phyloP scores from a whole-genome alignment of 2,888 invertebrate genomes.

The Drosophila robusta region DNA sequence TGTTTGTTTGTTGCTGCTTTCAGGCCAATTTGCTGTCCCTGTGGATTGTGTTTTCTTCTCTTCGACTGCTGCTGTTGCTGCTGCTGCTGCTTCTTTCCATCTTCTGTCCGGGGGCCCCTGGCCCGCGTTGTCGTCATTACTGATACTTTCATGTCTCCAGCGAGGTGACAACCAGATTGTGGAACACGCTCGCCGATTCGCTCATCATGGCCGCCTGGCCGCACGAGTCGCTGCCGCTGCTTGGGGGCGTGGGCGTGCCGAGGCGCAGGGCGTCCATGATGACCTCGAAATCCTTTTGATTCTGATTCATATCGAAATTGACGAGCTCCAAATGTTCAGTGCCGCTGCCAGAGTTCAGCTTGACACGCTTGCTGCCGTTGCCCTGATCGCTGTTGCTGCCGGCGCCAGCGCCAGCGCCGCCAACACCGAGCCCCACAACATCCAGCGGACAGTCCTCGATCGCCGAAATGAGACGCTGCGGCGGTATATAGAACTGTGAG shows the following conservation, averaged over 20 bases:
- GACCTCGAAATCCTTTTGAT: constrained; percentile 85
- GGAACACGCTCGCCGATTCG: constrained; percentile 85
- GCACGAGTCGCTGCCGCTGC: constrained; percentile 86
- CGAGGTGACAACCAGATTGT: constrained; percentile 85
- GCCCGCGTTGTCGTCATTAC: constrained; percentile 49
- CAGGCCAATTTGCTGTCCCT: constrained; percentile 32
- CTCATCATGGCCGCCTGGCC: constrained; percentile 89
- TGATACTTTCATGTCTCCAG: constrained; percentile 85
- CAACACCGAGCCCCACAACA: constrained; percentile 48
- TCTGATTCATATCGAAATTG: constrained; percentile 84
- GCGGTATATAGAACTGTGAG: constrained; percentile 90
- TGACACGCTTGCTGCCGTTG: constrained; percentile 53
- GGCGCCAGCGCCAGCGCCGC: constrained; percentile 28
- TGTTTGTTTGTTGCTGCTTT: constrained; percentile 18
- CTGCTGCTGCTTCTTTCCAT: too few species aligned
- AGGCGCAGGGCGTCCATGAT: constrained; percentile 85
- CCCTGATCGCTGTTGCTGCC: constrained; percentile 5
- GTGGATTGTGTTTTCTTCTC: not conserved
- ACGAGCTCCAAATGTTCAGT: constrained; percentile 78
- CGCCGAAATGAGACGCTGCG: constrained; percentile 89
- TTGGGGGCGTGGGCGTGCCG: constrained; percentile 82
- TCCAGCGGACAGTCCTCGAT: constrained; percentile 87
- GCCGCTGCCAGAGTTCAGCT: constrained; percentile 28
- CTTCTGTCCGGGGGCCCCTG: too few species aligned
- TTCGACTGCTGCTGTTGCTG: not conserved